phyloP scores from a whole-genome alignment of 2,113 vertebrate genomes.

The Poeciliopsis occidentalis region DNA sequence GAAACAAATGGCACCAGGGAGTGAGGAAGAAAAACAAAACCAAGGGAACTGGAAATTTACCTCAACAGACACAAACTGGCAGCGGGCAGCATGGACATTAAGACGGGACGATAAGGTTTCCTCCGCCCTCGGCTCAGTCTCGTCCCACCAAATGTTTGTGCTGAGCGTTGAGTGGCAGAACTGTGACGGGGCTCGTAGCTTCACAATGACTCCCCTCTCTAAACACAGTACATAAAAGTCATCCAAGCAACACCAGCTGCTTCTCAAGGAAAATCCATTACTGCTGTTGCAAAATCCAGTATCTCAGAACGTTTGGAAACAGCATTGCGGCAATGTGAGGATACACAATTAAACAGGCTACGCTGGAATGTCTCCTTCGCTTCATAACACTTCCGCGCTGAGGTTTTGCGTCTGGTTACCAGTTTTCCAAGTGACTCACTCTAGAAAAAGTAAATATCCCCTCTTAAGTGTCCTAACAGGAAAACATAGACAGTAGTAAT shows the following conservation, averaged over 20 bases:
- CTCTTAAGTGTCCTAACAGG: constrained; percentile 34
- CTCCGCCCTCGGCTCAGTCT: background rate
- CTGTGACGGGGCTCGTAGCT: constrained; percentile 26
- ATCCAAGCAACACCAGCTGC: constrained; percentile 17
- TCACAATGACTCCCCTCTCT: constrained; percentile 45
- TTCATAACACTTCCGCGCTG: constrained; percentile 52
- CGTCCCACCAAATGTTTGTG: background rate
- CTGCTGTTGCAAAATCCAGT: constrained; percentile 52
- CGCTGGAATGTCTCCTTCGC: constrained; percentile 56
- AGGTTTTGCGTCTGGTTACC: constrained; percentile 60
- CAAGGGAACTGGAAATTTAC: too few species aligned
- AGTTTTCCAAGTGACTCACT: constrained; percentile 38
- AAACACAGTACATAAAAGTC: constrained; percentile 22
- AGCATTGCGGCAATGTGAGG: constrained; percentile 19
- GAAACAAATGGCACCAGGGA: too few species aligned
- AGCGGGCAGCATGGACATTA: background rate
- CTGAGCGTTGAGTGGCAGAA: constrained; percentile 3
- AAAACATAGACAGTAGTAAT: constrained; percentile 36
- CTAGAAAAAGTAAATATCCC: constrained; percentile 44
- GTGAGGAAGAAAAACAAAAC: too few species aligned
- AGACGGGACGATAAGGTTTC: background rate
- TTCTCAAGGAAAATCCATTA: constrained; percentile 38
- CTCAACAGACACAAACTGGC: too few species aligned
- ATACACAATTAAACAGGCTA: constrained; percentile 50
- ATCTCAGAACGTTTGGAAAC: constrained; percentile 38